Conservation (phyloP, 2,797 vertebrate genomes). For the Psittacula derbiana region DNA sequence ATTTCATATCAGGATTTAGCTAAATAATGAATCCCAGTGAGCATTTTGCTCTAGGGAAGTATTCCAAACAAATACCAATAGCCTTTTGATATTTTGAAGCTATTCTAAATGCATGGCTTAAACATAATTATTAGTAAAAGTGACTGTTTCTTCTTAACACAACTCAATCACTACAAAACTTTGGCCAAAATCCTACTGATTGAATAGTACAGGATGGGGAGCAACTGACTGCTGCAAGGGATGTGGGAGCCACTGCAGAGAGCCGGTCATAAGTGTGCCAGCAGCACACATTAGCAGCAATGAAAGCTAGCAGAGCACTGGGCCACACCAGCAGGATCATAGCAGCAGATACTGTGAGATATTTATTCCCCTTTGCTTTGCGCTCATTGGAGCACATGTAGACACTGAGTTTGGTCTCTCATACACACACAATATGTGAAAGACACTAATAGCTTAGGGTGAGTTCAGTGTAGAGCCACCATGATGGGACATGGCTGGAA, state of each 20-base stretch:
- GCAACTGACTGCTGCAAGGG: neutral
- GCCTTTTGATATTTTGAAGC: neutral
- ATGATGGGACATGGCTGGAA: accelerated
- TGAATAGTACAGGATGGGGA: neutral
- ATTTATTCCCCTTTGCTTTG: neutral
- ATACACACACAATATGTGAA: neutral
- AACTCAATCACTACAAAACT: neutral
- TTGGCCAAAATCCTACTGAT: neutral
- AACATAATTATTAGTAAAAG: neutral
- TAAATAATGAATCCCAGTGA: neutral
- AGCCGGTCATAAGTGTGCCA: accelerated
- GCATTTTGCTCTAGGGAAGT: neutral
- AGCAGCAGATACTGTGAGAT: neutral
- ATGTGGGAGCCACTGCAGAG: neutral
- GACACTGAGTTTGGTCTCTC: neutral
- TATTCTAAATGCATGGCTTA: neutral
- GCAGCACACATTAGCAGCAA: neutral
- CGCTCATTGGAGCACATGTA: neutral
- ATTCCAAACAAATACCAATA: neutral
- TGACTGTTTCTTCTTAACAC: neutral
- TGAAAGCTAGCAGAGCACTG: neutral
- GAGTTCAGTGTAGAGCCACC: neutral
- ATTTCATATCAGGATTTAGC: neutral
- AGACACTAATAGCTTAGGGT: accelerated
- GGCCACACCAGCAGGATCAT: neutral